Base-by-base conservation (phyloP, 2,888 invertebrate genomes). In the Drosophila greeni region DNA sequence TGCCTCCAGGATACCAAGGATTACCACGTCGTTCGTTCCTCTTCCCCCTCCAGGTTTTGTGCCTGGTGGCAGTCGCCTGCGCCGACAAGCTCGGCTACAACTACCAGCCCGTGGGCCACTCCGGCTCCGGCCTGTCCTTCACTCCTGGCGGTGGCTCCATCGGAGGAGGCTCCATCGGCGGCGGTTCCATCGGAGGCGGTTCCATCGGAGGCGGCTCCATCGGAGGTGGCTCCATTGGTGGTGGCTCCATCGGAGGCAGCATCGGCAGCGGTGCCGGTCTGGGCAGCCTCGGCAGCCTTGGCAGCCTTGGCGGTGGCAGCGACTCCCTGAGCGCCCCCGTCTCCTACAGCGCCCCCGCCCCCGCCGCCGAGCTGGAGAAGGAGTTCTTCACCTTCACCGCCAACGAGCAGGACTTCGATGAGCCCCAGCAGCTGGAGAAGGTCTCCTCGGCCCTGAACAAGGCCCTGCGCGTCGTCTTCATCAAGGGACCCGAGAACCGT, bases 401-500 rank as follows among this genome's bases (percentile, higher is more conserved):
- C 37, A 86, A 87, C 62, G 86, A 87, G 40, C 79, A 85, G 29
- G 86, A 86, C 39, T 76, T 75, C 40, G 71, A 79, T 53, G 76
- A 78, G 57, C 82, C 78, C 14, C 60, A 74, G 49, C 74, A 72
- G 37, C 66, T 73, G 34, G 82, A 85, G 26, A 73, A 71, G 12
- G 72, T 51, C 9, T 42, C 75, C 43, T 66, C 76, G 12, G 52
- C 83, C 59, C 77, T 85, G 29, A 86, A 84, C 70, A 85, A 78
- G 62, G 85, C 82, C 54, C 82, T 87, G 24, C 87, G 86, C 8
- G 86, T 88, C 39, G 76, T 88, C 47, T 87, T 88, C 80, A 87
- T 87, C 40, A 88, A 86, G 80, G 87, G 87, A 42, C 87, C 86
- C 55, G 87, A 87, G 76, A 87, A 86, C 65, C 80, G 75, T 59